A percentile compares a stretch with the other conserved stretches of the same genome.
phyloP scores from a whole-genome alignment of 2,113 vertebrate species.

The Mohoua ochrocephala region DNA sequence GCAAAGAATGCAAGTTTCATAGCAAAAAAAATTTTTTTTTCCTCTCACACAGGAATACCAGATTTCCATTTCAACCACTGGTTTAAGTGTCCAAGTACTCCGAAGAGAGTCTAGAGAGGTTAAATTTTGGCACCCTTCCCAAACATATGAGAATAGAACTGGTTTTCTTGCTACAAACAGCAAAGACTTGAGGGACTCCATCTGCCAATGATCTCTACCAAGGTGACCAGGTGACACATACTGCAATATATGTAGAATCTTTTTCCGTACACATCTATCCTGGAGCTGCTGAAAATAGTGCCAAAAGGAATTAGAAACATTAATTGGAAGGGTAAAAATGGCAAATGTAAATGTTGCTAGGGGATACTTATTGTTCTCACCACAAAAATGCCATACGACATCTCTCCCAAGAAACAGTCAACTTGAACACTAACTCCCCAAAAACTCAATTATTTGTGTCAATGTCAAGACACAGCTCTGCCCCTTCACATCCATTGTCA shows the following conservation, averaged over 20 bases:
- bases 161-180: neutral
- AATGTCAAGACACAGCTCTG: constrained; percentile 18
- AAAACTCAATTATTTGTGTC: constrained; percentile 40
- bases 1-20: neutral
- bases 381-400: neutral
- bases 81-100: neutral
- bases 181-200: neutral
- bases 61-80: neutral
- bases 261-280: neutral
- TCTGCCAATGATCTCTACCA: neutral
- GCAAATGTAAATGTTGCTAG: neutral
- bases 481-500: neutral
- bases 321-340: neutral
- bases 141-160: neutral
- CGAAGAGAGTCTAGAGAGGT: neutral
- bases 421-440: constrained; percentile 35
- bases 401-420: neutral
- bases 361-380: neutral
- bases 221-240: neutral
- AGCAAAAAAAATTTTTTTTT: neutral
- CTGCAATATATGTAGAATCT: accelerated
- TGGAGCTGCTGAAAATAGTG: neutral
- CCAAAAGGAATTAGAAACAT: neutral
- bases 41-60: neutral
- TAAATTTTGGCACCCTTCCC: neutral